Percentiles rank a stretch among this genome's conserved stretches.
Evolutionary conservation across 2,888 invertebrate species (phyloP).

Genomic region (Drosophila prostipennis): DNA sequence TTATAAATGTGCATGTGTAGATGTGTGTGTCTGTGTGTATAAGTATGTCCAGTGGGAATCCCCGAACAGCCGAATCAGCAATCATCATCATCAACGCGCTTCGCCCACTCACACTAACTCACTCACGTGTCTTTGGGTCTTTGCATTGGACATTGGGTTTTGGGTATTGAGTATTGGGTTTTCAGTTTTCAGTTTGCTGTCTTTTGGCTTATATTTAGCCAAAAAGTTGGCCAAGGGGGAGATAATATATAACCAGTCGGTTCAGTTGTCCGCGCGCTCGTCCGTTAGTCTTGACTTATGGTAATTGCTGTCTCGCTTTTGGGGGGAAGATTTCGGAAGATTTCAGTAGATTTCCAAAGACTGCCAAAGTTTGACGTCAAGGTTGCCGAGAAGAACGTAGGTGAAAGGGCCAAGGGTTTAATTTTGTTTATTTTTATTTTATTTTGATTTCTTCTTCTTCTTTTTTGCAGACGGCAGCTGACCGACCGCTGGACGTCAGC

Average conservation of each 20-base stretch:
- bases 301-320: conserved; percentile 18
- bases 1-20: conserved; percentile 4
- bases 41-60: conserved; percentile 41
- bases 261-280: background rate
- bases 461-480: conserved; percentile 69
- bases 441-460: background rate
- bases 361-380: conserved; percentile 1
- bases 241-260: conserved; percentile 28
- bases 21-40: background rate
- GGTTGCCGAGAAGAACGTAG: background rate
- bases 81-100: background rate
- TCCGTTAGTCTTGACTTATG: conserved; percentile 32
- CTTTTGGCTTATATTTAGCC: background rate
- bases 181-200: background rate
- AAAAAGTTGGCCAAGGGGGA: conserved; percentile 2
- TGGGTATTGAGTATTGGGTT: background rate
- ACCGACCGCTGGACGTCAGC: conserved; percentile 74
- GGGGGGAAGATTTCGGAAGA: background rate
- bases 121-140: background rate
- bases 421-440: background rate
- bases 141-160: no score
- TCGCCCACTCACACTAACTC: conserved; percentile 10
- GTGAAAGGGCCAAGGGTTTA: background rate
- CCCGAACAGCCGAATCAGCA: conserved; percentile 14
- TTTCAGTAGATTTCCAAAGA: no score